Evolutionary conservation across 2,113 vertebrate species (phyloP), one percentile per base, ranked within the genome.

Genomic region (Tinamus guttatus): DNA sequence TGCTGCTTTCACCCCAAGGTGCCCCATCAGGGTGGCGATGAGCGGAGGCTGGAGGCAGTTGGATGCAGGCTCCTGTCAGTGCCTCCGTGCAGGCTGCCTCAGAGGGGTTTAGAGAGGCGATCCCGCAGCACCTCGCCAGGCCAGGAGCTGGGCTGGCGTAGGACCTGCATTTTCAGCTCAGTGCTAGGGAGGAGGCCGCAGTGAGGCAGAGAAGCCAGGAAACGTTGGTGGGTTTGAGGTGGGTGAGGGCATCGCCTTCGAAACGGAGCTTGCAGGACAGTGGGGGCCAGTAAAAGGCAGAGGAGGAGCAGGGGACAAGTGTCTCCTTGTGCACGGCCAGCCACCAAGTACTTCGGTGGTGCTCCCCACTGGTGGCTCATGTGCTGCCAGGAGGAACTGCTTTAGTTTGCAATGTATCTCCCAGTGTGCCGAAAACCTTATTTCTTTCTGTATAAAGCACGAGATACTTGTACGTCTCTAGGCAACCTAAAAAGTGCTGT

Each of bases 1-100:
- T 83, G 40, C 30, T 95, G 63, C 94, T 94, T 93, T 81, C 82
- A 34, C 76, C 90, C 43, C 74, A 67, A 89, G 90, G 59, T 92
- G 71, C 80, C 63, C 32, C 75, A 77, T 49, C 19, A 78, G 82
- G 71, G 81, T 11, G 30, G 24, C 49, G 78, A 90, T 88, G 63
- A 85, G 94, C 67, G 87, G 52, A 60, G 67, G 70, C 75, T 85
- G 85, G 40, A 74, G 67, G 85, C 43, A 78, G 67, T 63, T 80
- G 32, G 10, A 36, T 40, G 36, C 64, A 1, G 0, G 27, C 60
- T 91, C 47, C 52, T 81, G 69, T 47, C n/a, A n/a, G n/a, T n/a
- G n/a, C n/a, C n/a, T n/a, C n/a, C n/a, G n/a, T n/a, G n/a, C n/a
- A n/a, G n/a, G n/a, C n/a, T n/a, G n/a, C n/a, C n/a, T n/a, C n/a